Percentiles rank a stretch among this genome's conserved stretches.
phyloP scores from a whole-genome alignment of 2,113 vertebrate genomes.

The Oncorhynchus nerka region DNA sequence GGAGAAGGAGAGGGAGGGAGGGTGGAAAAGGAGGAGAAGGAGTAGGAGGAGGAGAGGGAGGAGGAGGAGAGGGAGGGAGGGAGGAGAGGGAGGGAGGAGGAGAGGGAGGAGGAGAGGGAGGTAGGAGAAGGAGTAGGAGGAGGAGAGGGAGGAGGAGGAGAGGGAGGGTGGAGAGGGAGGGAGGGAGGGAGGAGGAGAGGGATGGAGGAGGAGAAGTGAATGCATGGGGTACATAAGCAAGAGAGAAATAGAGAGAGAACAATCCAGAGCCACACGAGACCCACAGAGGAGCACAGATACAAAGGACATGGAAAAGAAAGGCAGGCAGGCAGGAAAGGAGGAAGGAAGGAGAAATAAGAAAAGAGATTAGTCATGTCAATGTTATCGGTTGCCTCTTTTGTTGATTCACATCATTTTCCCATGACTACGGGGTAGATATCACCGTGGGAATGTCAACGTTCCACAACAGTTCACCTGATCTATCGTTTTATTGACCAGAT shows the following conservation, averaged over 20 bases:
- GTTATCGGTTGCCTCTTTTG: conserved; percentile 83
- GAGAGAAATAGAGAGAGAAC: conserved; percentile 20
- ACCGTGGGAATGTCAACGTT: conserved; percentile 49
- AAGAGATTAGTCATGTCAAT: conserved; percentile 79
- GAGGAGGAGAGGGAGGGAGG: accelerated
- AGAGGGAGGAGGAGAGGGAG: too few species aligned
- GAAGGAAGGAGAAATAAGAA: conserved; percentile 63
- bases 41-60: too few species aligned
- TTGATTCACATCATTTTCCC: conserved; percentile 66
- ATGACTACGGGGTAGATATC: conserved; percentile 60
- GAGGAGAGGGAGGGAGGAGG: too few species aligned
- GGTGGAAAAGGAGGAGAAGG: accelerated
- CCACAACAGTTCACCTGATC: conserved; percentile 52
- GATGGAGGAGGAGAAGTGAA: not conserved
- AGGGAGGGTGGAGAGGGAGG: too few species aligned
- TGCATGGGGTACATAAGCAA: conserved; percentile 25
- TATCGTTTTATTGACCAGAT: conserved; percentile 50
- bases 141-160: too few species aligned
- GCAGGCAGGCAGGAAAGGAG: conserved; percentile 21
- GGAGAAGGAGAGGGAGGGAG: too few species aligned
- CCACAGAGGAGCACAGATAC: conserved; percentile 61
- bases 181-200: too few species aligned
- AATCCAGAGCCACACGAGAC: conserved; percentile 52
- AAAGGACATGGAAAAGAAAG: conserved; percentile 60
- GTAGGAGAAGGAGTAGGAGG: too few species aligned